phyloP scores from a whole-genome alignment of 2,888 invertebrate genomes.

The Aproaerema taeniolella region DNA sequence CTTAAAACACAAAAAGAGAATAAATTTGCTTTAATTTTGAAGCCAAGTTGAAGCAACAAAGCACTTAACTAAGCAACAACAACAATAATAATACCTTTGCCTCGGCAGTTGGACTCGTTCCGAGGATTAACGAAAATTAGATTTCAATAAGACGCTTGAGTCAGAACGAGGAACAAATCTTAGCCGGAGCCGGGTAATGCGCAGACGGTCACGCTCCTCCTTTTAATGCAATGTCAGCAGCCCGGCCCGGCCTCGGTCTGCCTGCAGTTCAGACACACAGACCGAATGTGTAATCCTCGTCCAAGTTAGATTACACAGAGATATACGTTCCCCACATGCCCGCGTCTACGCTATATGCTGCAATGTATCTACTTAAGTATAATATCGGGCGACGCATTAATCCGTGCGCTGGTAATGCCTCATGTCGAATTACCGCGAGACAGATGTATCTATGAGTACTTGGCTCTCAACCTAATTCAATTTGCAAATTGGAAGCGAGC shows the following conservation, averaged over 20 bases:
- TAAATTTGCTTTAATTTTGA: constrained; percentile 8
- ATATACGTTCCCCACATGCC: constrained; percentile 5
- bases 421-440: constrained; percentile 4
- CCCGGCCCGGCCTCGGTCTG: constrained; percentile 19
- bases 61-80: constrained; percentile 42
- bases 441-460: too few species aligned
- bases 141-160: constrained; percentile 74
- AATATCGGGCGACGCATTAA: constrained; percentile 4
- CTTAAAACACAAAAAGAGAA: not conserved
- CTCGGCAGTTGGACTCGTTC: constrained; percentile 45
- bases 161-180: constrained; percentile 57
- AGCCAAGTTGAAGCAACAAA: constrained; percentile 29
- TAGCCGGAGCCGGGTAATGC: constrained; percentile 56
- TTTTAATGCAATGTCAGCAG: constrained; percentile 61
- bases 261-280: constrained; percentile 19
- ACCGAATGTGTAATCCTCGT: constrained; percentile 24
- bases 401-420: constrained; percentile 1
- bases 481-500: too few species aligned
- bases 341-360: not conserved
- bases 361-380: not conserved
- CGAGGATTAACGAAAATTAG: constrained; percentile 72
- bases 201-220: constrained; percentile 62
- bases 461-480: too few species aligned
- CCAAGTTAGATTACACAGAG: constrained; percentile 26
- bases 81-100: constrained; percentile 50